Percentiles rank a stretch among this genome's conserved stretches.
phyloP scores from a whole-genome alignment of 1,140 invertebrate genomes.

The Tetragnatha versicolor region DNA sequence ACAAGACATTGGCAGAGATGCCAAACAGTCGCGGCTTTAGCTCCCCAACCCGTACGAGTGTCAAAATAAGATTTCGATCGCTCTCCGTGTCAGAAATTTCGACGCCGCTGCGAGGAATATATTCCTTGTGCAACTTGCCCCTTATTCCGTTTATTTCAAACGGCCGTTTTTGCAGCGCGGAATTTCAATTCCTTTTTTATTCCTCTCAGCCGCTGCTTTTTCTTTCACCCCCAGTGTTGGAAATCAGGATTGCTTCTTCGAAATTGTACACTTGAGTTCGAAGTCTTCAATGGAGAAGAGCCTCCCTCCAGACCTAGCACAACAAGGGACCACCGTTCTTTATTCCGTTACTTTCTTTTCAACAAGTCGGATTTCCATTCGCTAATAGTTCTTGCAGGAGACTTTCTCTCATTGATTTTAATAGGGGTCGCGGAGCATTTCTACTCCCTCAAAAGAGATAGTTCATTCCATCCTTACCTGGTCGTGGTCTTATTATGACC shows the following conservation, averaged over 20 bases:
- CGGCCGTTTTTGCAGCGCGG: conserved; percentile 39
- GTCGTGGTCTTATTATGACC: too few species aligned
- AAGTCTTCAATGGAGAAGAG: conserved; percentile 6
- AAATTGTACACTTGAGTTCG: conserved; percentile 31
- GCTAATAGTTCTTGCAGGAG: too few species aligned
- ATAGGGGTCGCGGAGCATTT: too few species aligned
- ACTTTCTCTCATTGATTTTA: too few species aligned
- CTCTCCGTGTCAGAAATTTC: conserved; percentile 39
- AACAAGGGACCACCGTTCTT: too few species aligned
- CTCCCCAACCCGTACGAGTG: conserved; percentile 11
- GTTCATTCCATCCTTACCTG: too few species aligned
- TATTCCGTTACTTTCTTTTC: too few species aligned
- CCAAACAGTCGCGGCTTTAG: conserved; percentile 22
- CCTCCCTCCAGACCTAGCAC: too few species aligned
- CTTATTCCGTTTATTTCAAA: conserved; percentile 49
- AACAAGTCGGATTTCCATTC: too few species aligned
- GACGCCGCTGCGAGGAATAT: conserved; percentile 21
- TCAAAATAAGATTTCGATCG: conserved; percentile 49
- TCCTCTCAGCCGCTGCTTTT: background rate
- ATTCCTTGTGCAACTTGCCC: conserved; percentile 36
- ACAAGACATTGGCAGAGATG: conserved; percentile 20
- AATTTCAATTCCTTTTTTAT: conserved; percentile 31
- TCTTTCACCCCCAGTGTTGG: conserved; percentile 13
- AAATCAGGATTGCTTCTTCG: conserved; percentile 35
- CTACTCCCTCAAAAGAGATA: too few species aligned